Evolutionary conservation across 2,888 invertebrate genomes (phyloP), one percentile per base, ranked within the genome.

Genomic region (Diplazon laetatorius): DNA sequence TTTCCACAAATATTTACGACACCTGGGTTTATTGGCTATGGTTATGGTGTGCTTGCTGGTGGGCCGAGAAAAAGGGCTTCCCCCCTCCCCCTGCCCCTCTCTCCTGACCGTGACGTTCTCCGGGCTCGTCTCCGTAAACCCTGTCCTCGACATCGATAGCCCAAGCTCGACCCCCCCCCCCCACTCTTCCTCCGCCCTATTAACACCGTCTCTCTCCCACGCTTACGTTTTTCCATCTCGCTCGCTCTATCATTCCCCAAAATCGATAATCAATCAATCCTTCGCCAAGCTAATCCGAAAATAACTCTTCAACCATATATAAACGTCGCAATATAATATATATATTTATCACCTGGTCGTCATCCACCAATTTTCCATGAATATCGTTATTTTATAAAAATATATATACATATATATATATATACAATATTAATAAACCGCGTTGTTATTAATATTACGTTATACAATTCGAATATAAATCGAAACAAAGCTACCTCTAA

Each of bases 251-350:
- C 62, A 62, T 69, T 39, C 39, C 18, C 14, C 68, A n/a, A n/a
- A 35, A 69, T 74, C 68, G 66, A 74, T 74, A 74, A 74, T 69
- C 63, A 55, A 63, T 73, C 66, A 10, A 68, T 77, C 55, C n/a
- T 52, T 30, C 44, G 35, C 73, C 14, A 22, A n/a, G 57, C 16
- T 20, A 44, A 50, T 63, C 22, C 50, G 8, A 39, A 48, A 74
- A 50, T 69, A 68, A 30, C 37, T 16, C 35, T 68, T 30, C 44
- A 12, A 9, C 20, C 22, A 35, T 16, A n/a, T n/a, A 68, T 22
- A n/a, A 6, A 25, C 25, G 46, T n/a, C n/a, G 35, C n/a, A 8
- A 48, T 16, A 25, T 55, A 37, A 46, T 3, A n/a, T 35, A 59
- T 42, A 30, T 35, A 42, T 42, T 39, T 35, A 50, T 20, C 6